Evolutionary conservation across 2,888 invertebrate species (phyloP).

Genomic region (Aporophyla nigra): DNA sequence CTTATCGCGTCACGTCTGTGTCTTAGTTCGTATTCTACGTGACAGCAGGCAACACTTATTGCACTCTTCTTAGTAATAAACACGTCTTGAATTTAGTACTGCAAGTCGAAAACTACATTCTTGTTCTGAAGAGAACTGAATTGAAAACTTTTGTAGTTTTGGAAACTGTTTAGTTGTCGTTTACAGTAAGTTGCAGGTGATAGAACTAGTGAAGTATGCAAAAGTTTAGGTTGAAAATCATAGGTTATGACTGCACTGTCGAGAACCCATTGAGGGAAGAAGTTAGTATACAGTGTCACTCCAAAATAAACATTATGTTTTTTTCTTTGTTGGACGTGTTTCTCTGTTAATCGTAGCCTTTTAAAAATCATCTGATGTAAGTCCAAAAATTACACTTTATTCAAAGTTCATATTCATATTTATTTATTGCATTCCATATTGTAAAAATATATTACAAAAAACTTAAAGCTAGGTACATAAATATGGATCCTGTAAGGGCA

Average conservation of each 20-base stretch:
- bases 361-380: too few species aligned
- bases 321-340: too few species aligned
- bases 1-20: conserved; percentile 37
- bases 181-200: background rate
- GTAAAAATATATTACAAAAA: too few species aligned
- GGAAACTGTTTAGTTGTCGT: background rate
- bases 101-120: conserved; percentile 12
- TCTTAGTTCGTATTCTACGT: conserved; percentile 41
- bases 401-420: too few species aligned
- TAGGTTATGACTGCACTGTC: background rate
- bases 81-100: conserved; percentile 50
- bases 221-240: background rate
- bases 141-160: conserved; percentile 6
- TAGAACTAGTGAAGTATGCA: background rate
- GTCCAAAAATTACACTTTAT: too few species aligned
- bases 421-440: too few species aligned
- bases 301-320: too few species aligned
- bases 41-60: conserved; percentile 35
- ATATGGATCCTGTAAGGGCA: too few species aligned
- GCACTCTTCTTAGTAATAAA: conserved; percentile 33
- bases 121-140: conserved; percentile 7
- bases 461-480: too few species aligned
- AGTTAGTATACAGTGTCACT: background rate
- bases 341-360: too few species aligned
- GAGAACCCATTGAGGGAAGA: background rate